Conservation (phyloP, 2,888 invertebrate species). For the Barypeithes pellucidus region DNA sequence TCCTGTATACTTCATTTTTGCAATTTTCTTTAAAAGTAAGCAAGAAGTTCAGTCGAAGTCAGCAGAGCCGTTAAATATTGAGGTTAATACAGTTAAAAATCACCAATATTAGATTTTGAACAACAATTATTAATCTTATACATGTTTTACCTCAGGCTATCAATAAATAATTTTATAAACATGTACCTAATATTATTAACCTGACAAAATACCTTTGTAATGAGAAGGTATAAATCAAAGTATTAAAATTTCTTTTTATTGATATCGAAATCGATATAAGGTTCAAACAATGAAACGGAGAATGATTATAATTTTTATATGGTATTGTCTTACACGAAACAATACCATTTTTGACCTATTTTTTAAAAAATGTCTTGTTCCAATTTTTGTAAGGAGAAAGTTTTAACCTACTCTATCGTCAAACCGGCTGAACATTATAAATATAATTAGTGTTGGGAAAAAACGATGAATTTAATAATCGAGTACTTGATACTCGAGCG, state of each 20-base stretch:
- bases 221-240: slow-evolving; percentile 9
- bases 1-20: too few species aligned
- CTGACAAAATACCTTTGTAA: slow-evolving; percentile 4
- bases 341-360: neutral
- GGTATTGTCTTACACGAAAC: slow-evolving; percentile 7
- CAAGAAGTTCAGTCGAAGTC: too few species aligned
- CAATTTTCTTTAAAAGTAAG: too few species aligned
- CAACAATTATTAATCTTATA: slow-evolving; percentile 6
- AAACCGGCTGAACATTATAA: too few species aligned
- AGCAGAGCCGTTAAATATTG: too few species aligned
- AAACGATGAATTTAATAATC: too few species aligned
- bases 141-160: slow-evolving; percentile 6
- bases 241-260: slow-evolving; percentile 12
- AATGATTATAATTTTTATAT: slow-evolving; percentile 9
- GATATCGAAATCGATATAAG: neutral
- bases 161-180: slow-evolving; percentile 1
- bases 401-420: neutral
- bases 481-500: too few species aligned
- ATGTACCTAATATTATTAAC: neutral
- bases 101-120: neutral
- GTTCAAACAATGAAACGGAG: slow-evolving; percentile 4
- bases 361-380: neutral
- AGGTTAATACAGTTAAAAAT: neutral
- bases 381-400: neutral
- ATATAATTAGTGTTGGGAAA: too few species aligned